These are phyloP conservation scores for Mayetiola destructor DNA, from an alignment of 2,888 invertebrate genomes.

Conservation along the genomic window DNA sequence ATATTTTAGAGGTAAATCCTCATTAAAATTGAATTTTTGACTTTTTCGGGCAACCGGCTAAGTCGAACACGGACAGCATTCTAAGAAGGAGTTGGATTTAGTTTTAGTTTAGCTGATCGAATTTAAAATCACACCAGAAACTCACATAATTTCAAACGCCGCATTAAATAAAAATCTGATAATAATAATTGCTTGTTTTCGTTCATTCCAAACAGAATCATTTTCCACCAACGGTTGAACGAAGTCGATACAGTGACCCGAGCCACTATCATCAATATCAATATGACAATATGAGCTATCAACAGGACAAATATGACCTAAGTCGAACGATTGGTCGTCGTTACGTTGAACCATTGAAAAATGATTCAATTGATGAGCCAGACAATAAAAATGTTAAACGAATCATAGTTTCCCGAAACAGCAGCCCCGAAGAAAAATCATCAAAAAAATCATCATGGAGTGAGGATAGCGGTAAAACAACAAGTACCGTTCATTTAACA, in stretches of 20 bases:
- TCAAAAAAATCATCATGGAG: slow-evolving; percentile 6
- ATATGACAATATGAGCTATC: slow-evolving; percentile 13
- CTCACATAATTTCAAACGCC: no score
- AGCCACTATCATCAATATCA: slow-evolving; percentile 1
- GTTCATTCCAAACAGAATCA: no score
- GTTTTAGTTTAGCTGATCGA: no score
- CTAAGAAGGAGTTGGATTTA: no score
- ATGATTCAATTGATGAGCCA: slow-evolving; percentile 1
- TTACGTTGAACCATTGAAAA: slow-evolving; percentile 14
- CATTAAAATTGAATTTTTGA: not conserved
- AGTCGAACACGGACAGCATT: no score
- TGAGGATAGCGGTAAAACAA: not conserved
- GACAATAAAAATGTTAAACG: not conserved
- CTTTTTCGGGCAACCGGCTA: no score
- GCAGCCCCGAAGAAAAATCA: not conserved
- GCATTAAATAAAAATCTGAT: no score
- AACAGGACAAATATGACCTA: not conserved
- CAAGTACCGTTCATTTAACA: not conserved
- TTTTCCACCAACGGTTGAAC: not conserved
- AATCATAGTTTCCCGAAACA: not conserved
- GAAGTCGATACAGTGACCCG: slow-evolving; percentile 13
- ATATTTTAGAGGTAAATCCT: not conserved
- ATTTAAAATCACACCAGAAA: no score
- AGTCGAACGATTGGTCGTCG: slow-evolving; percentile 7
- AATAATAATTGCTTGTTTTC: no score